A percentile compares a stretch with the other conserved stretches of the same genome.
Conservation (phyloP, 2,113 vertebrate genomes). For the Trichechus manatus region DNA sequence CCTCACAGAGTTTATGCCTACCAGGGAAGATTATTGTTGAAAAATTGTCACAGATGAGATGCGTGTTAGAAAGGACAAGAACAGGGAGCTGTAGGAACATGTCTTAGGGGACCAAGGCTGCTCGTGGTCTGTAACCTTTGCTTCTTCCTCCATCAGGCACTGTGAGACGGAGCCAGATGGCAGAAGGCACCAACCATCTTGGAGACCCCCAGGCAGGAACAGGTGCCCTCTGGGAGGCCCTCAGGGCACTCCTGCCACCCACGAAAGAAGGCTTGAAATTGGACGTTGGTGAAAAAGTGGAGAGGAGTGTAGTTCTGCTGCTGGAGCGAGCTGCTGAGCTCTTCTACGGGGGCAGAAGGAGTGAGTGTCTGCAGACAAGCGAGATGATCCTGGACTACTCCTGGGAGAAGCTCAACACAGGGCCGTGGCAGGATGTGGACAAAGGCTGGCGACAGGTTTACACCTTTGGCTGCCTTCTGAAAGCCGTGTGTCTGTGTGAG, state of each 20-base stretch:
- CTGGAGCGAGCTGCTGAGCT: slow-evolving; percentile 85
- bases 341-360: slow-evolving; percentile 80
- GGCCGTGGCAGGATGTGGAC: slow-evolving; percentile 91
- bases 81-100: not conserved
- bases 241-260: slow-evolving; percentile 86
- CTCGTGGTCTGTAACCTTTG: not conserved
- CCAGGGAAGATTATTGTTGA: not conserved
- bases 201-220: accelerated
- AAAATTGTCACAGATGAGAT: too few relatives aligned
- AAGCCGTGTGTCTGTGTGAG: slow-evolving; percentile 89
- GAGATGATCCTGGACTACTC: slow-evolving; percentile 91
- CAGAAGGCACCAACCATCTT: not conserved
- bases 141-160: not conserved
- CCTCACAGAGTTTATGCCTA: not conserved
- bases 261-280: slow-evolving; percentile 85
- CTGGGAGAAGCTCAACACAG: slow-evolving; percentile 95
- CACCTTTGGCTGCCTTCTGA: slow-evolving; percentile 93
- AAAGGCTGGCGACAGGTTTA: slow-evolving; percentile 94
- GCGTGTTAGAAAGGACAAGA: not conserved
- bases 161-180: not conserved
- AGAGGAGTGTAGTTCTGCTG: slow-evolving; percentile 83
- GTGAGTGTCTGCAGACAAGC: slow-evolving; percentile 79
- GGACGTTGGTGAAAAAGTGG: slow-evolving; percentile 87
- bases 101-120: not conserved
- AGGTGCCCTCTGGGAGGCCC: slow-evolving; percentile 83